Conservation (phyloP, 2,797 vertebrate genomes). For the Catharus ustulatus region DNA sequence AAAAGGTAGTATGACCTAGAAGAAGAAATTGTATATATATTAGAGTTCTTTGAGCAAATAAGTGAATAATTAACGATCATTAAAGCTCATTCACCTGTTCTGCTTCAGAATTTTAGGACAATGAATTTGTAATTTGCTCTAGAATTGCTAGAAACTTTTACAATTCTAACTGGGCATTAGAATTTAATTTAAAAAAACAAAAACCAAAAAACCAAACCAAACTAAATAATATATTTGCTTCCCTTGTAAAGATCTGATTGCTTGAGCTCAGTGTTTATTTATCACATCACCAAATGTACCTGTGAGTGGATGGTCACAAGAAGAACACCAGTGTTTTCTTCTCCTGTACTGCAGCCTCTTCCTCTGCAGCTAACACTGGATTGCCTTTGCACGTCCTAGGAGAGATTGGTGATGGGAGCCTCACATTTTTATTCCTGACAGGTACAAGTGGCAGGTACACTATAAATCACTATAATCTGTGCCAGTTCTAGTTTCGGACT, state of each 20-base stretch:
- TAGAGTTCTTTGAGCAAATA: not conserved
- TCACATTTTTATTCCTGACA: not conserved
- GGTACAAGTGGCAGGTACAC: not conserved
- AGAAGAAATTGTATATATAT: not conserved
- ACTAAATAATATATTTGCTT: not conserved
- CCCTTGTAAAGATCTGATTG: not conserved
- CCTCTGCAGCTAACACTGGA: not conserved
- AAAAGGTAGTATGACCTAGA: not conserved
- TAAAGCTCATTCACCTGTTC: not conserved
- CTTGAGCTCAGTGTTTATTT: not conserved
- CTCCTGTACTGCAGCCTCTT: not conserved
- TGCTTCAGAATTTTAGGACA: not conserved
- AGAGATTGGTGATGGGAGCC: not conserved
- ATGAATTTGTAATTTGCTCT: not conserved
- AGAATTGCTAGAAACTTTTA: not conserved
- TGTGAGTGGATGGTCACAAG: not conserved
- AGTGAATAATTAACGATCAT: not conserved
- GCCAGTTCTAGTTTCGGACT: not conserved
- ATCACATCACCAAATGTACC: not conserved
- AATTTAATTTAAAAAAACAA: not conserved
- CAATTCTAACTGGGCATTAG: not conserved
- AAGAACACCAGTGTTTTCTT: not conserved
- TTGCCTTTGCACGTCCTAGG: not conserved
- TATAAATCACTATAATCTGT: not conserved
- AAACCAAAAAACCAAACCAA: accelerated